Evolutionary conservation across 1,140 invertebrate species (phyloP).

Genomic region (Campoletis sonorensis): DNA sequence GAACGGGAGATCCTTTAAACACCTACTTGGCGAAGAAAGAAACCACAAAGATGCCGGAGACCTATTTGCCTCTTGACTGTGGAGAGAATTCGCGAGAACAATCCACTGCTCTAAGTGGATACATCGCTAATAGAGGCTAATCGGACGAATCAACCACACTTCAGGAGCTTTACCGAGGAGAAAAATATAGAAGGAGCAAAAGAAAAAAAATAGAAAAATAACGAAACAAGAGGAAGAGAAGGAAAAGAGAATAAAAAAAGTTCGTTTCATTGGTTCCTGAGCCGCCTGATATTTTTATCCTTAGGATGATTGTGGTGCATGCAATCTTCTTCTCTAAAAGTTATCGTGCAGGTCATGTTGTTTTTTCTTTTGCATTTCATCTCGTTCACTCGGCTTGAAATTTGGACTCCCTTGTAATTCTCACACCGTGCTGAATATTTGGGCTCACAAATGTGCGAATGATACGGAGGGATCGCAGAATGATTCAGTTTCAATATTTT

Average conservation of each 20-base stretch:
- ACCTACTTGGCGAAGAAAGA: slow-evolving; percentile 49
- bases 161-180: slow-evolving; percentile 55
- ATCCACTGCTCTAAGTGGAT: slow-evolving; percentile 62
- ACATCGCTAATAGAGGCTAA: slow-evolving; percentile 66
- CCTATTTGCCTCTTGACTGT: background rate
- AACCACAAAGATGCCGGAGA: slow-evolving; percentile 20
- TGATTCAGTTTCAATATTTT: slow-evolving; percentile 35
- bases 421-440: slow-evolving; percentile 71
- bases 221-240: too few species aligned
- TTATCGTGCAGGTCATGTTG: slow-evolving; percentile 1
- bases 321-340: slow-evolving; percentile 65
- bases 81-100: slow-evolving; percentile 53
- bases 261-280: background rate
- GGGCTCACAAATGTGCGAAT: slow-evolving; percentile 71
- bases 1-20: slow-evolving; percentile 50
- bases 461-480: slow-evolving; percentile 58
- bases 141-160: slow-evolving; percentile 61
- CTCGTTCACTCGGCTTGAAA: background rate
- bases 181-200: slow-evolving; percentile 12
- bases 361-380: background rate
- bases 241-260: background rate
- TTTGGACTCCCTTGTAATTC: slow-evolving; percentile 66
- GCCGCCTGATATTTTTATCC: slow-evolving; percentile 44
- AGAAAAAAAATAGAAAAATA: background rate
- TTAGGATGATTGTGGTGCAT: slow-evolving; percentile 54